Evolutionary conservation across 2,888 invertebrate genomes (phyloP).

Genomic region (Entomobrya multifasciata): DNA sequence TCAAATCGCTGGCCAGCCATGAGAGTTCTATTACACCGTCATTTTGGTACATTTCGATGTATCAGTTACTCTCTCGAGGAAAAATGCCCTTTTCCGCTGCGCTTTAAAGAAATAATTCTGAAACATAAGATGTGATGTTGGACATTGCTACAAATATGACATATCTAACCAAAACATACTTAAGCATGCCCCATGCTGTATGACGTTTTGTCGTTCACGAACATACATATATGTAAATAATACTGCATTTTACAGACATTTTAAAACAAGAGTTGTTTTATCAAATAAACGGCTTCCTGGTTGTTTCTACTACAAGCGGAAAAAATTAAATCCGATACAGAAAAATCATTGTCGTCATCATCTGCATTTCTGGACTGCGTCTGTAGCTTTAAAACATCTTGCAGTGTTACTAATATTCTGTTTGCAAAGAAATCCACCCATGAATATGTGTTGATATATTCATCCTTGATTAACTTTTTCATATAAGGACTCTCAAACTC

Average conservation of each 20-base stretch:
- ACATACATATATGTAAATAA: background rate
- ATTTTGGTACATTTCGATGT: background rate
- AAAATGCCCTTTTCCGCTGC: background rate
- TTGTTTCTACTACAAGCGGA: background rate
- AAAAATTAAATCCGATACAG: background rate
- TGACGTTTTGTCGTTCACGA: too few relatives aligned
- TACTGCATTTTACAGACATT: background rate
- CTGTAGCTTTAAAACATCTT: background rate
- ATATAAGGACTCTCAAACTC: background rate
- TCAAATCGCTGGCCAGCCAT: constrained; percentile 65
- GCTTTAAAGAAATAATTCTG: too few relatives aligned
- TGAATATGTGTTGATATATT: too few relatives aligned
- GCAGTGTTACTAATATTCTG: constrained; percentile 1
- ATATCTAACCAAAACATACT: background rate
- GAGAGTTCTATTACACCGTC: constrained; percentile 38
- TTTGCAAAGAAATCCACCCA: too few relatives aligned
- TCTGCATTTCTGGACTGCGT: background rate
- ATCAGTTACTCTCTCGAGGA: background rate
- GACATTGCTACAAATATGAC: background rate
- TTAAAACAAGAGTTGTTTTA: background rate
- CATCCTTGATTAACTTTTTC: constrained; percentile 21
- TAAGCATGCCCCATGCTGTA: too few relatives aligned
- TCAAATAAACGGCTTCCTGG: background rate
- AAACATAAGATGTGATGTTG: too few relatives aligned
- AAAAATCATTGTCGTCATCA: background rate